Evolutionary conservation across 2,113 vertebrate genomes (phyloP).

Genomic region (Haemorhous mexicanus): DNA sequence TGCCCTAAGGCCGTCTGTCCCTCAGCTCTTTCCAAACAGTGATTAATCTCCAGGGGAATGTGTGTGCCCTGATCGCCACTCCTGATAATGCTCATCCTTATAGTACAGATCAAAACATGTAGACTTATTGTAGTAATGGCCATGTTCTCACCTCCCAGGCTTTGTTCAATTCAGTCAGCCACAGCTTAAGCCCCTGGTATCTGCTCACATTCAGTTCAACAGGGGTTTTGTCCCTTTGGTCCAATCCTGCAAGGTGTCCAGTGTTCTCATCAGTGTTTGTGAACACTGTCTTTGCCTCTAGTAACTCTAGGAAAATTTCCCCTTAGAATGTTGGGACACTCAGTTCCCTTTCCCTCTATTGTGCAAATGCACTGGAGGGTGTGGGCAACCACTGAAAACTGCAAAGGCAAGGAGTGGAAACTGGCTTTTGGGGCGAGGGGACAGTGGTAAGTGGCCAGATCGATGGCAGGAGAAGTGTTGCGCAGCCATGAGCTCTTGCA

Average conservation of each 20-base stretch:
- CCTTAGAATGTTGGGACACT: background rate
- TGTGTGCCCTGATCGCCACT: conserved; percentile 31
- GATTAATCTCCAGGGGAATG: conserved; percentile 65
- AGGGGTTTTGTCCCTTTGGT: background rate
- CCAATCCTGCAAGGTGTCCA: background rate
- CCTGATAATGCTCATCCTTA: conserved; percentile 61
- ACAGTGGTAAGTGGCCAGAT: background rate
- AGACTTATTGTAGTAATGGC: conserved; percentile 56
- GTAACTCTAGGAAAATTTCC: background rate
- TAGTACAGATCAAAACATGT: conserved; percentile 22
- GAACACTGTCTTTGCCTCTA: background rate
- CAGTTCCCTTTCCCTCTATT: background rate
- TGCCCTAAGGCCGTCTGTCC: conserved; percentile 47
- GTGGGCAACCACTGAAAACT: background rate
- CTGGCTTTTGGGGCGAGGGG: background rate
- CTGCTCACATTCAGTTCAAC: background rate
- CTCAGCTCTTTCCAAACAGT: conserved; percentile 30
- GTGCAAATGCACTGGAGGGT: background rate
- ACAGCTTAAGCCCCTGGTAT: conserved; percentile 24
- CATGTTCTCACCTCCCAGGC: conserved; percentile 28
- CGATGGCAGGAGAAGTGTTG: background rate
- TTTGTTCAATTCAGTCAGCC: conserved; percentile 28
- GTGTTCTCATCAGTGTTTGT: background rate
- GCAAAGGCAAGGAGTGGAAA: background rate
- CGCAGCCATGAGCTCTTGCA: accelerated